phyloP scores from a whole-genome alignment of 2,888 invertebrate genomes.

The Ectemnius lituratus region DNA sequence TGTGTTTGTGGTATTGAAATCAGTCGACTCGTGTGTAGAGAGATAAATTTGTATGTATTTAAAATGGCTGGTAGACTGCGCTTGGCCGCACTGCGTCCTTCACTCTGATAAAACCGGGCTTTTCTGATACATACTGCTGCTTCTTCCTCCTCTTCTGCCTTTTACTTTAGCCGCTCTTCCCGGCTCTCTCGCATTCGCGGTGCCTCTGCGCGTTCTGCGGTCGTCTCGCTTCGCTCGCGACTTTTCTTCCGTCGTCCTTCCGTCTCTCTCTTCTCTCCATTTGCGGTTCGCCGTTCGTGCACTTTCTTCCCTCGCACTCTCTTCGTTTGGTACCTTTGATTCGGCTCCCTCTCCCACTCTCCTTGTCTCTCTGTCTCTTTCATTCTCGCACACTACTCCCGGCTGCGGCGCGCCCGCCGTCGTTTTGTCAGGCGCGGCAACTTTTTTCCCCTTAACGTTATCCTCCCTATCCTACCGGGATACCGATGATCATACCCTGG shows the following conservation, averaged over 20 bases:
- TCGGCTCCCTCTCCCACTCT: constrained; percentile 9
- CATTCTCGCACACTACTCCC: constrained; percentile 19
- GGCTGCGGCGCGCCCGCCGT: constrained; percentile 39
- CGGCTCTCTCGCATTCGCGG: constrained; percentile 15
- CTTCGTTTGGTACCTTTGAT: constrained; percentile 11
- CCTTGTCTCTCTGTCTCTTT: constrained; percentile 19
- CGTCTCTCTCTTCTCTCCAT: constrained; percentile 16
- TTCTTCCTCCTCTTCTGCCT: constrained; percentile 31
- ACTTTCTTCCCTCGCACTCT: constrained; percentile 25
- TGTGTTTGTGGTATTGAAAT: too few species aligned
- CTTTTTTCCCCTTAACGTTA: constrained; percentile 48
- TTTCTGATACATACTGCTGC: constrained; percentile 47
- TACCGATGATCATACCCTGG: constrained; percentile 50
- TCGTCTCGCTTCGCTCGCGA: constrained; percentile 18
- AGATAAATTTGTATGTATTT: too few species aligned
- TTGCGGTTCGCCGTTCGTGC: background rate
- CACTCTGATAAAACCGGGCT: constrained; percentile 57
- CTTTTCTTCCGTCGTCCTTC: constrained; percentile 17
- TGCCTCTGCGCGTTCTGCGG: constrained; percentile 40
- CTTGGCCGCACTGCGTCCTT: constrained; percentile 48
- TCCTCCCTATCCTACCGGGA: constrained; percentile 41
- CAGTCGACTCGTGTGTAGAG: too few species aligned
- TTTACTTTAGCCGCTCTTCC: constrained; percentile 13
- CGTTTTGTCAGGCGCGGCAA: constrained; percentile 48
- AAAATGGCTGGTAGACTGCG: background rate